Evolutionary conservation across 2,888 invertebrate species (phyloP).

Genomic region (Timema podura): DNA sequence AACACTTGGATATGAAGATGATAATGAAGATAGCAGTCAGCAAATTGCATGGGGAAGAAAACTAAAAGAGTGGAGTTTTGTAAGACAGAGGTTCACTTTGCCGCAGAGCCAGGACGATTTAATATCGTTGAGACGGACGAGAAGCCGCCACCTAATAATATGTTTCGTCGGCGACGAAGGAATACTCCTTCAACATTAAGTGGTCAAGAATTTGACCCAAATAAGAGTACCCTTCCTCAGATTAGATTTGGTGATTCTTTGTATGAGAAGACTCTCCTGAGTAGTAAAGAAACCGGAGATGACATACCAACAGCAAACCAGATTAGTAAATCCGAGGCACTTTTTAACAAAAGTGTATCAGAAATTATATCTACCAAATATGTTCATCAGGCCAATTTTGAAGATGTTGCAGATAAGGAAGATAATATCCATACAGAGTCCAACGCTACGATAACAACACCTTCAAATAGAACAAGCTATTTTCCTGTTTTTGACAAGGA

Average conservation of each 20-base stretch:
- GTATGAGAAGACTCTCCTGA: slow-evolving; percentile 47
- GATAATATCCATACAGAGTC: slow-evolving; percentile 23
- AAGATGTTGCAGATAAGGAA: slow-evolving; percentile 34
- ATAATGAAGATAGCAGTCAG: slow-evolving; percentile 12
- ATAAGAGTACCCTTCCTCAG: slow-evolving; percentile 51
- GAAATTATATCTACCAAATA: no score
- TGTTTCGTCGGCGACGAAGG: slow-evolving; percentile 66
- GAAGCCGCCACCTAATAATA: slow-evolving; percentile 79
- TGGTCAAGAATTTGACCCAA: slow-evolving; percentile 46
- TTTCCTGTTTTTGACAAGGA: no score
- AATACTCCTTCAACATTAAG: slow-evolving; percentile 43
- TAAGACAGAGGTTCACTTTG: slow-evolving; percentile 84
- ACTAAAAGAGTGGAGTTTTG: slow-evolving; percentile 79
- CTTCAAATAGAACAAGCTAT: no score
- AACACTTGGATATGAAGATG: slow-evolving; percentile 8
- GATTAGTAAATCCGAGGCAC: no score
- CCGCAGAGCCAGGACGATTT: slow-evolving; percentile 78
- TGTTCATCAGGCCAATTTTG: slow-evolving; percentile 19
- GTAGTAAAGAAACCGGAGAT: slow-evolving; percentile 27
- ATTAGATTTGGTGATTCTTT: slow-evolving; percentile 61
- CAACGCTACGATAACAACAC: slow-evolving; percentile 24
- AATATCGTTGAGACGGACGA: slow-evolving; percentile 85
- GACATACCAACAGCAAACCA: slow-evolving; percentile 3
- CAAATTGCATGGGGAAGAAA: slow-evolving; percentile 43
- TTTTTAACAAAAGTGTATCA: no score